A percentile compares a stretch with the other conserved stretches of the same genome.
Conservation (phyloP, 1,140 invertebrate species). For the Delia radicum region DNA sequence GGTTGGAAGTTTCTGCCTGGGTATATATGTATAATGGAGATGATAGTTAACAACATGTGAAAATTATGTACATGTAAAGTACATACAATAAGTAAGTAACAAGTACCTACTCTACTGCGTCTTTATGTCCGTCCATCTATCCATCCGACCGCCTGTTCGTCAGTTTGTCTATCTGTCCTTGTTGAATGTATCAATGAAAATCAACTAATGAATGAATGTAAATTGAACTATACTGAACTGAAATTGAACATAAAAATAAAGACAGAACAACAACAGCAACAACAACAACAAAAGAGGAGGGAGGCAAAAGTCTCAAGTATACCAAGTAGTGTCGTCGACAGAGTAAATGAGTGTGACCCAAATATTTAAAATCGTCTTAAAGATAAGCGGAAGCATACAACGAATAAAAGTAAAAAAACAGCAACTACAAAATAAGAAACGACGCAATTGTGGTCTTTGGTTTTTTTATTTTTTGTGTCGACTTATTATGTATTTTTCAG, state of each 20-base stretch:
- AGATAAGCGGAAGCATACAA: slow-evolving; percentile 23
- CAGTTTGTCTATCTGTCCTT: neutral
- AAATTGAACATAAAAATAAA: neutral
- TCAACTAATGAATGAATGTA: neutral
- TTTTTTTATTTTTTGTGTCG: neutral
- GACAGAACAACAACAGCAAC: neutral
- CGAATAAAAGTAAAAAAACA: slow-evolving; percentile 17
- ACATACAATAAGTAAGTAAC: neutral
- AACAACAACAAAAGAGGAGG: neutral
- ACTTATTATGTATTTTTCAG: neutral
- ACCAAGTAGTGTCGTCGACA: neutral
- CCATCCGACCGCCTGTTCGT: neutral
- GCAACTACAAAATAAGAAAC: slow-evolving; percentile 5
- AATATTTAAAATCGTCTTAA: slow-evolving; percentile 24
- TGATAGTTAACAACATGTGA: too few relatives aligned
- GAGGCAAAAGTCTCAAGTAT: neutral
- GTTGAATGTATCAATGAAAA: neutral
- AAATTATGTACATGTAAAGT: too few relatives aligned
- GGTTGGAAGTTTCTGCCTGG: too few relatives aligned
- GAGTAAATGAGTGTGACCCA: slow-evolving; percentile 18
- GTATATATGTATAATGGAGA: too few relatives aligned
- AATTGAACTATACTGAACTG: neutral
- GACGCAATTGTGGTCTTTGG: neutral
- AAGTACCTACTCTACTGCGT: too few relatives aligned
- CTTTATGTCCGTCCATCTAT: neutral